Conservation (phyloP, 2,888 invertebrate genomes). For the Bhutanitis thaidina region DNA sequence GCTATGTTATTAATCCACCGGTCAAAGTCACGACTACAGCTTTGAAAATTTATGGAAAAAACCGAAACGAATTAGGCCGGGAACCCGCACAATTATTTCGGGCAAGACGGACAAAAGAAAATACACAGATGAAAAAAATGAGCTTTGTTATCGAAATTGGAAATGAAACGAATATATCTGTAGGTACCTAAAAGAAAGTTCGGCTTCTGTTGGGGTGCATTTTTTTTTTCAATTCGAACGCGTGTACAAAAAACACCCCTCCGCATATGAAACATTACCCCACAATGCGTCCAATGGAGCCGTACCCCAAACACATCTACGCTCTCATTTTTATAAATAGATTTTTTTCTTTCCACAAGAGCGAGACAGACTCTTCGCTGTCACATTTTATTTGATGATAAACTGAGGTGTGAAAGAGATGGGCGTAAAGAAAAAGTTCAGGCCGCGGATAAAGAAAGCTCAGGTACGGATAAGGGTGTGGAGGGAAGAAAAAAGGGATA, state of each 20-base stretch:
- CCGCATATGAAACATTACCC: constrained; percentile 74
- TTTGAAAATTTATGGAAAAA: constrained; percentile 47
- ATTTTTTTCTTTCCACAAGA: constrained; percentile 70
- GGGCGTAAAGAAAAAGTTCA: constrained; percentile 68
- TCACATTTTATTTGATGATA: constrained; percentile 28
- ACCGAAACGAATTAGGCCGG: constrained; percentile 52
- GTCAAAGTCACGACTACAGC: constrained; percentile 39
- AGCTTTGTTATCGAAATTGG: constrained; percentile 79
- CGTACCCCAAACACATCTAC: constrained; percentile 60
- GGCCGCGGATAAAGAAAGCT: constrained; percentile 75
- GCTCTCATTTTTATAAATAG: constrained; percentile 73
- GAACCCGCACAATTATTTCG: constrained; percentile 63
- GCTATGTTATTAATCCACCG: constrained; percentile 32
- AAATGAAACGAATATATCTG: constrained; percentile 62
- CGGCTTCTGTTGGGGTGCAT: constrained; percentile 60
- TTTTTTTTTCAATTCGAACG: constrained; percentile 62
- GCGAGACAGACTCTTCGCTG: constrained; percentile 39
- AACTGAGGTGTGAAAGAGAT: constrained; percentile 47
- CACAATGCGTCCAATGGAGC: constrained; percentile 65
- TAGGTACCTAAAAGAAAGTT: constrained; percentile 69
- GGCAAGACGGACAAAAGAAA: constrained; percentile 49
- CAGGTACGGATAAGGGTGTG: constrained; percentile 79
- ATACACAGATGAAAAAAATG: constrained; percentile 51
- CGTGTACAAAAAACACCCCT: constrained; percentile 69
- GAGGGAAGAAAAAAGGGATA: constrained; percentile 77